Conservation (phyloP, 2,797 vertebrate species). For the Macrochelys suwanniensis region DNA sequence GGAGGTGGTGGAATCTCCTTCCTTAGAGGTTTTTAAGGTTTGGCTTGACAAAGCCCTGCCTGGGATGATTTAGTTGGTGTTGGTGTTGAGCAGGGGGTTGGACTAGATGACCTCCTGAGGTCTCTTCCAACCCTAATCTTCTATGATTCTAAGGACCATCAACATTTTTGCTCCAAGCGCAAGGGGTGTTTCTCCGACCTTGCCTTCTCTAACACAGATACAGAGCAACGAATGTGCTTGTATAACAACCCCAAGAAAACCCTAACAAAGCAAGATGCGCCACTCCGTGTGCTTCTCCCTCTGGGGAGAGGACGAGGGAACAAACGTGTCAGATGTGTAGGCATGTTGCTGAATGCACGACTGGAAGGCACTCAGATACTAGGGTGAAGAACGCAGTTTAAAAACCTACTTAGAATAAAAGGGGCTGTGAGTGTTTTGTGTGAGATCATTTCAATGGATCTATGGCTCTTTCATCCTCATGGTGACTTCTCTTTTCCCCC, state of each 20-base stretch:
- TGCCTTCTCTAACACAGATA: neutral
- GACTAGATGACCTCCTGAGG: no score
- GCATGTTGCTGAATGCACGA: neutral
- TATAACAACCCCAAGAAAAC: neutral
- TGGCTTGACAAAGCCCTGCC: no score
- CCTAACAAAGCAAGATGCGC: neutral
- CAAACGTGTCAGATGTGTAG: neutral
- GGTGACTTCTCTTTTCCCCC: neutral
- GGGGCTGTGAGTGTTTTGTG: neutral
- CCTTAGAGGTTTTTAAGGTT: no score
- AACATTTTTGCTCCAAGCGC: neutral
- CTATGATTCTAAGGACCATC: no score
- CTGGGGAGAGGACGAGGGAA: neutral
- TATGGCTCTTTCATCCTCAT: neutral
- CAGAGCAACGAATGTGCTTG: neutral
- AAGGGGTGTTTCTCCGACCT: neutral
- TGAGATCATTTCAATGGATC: neutral
- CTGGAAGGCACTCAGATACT: neutral
- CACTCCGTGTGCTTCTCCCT: neutral
- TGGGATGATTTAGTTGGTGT: no score
- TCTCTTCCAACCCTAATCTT: no score
- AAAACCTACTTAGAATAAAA: neutral
- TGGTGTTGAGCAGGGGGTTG: no score
- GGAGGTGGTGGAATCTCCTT: no score
- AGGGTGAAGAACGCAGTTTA: neutral